Base-by-base conservation (phyloP, 2,888 invertebrate species). In the Drosophila falleni region DNA sequence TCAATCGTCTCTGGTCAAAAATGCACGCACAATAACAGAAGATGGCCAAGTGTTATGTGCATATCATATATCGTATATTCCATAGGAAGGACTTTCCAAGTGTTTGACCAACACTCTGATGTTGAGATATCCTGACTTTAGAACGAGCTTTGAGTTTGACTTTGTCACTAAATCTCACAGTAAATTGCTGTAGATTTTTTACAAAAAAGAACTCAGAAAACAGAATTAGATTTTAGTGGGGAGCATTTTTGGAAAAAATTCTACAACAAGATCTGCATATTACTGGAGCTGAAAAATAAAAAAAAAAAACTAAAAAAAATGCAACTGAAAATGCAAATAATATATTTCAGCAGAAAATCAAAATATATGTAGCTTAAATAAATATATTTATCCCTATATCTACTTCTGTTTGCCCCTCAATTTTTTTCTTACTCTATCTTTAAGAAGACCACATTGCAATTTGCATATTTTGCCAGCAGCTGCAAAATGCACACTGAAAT, bases 51-150 rank as follows among this genome's bases (percentile, higher is more conserved):
- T 71, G 67, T 62, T 68, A 62, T 76, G 81, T 61, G 74, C 66
- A 59, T 76, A 71, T 74, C 59, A 56, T 37, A 79, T 73, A 78
- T 83, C 63, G 67, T 53, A 71, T 51, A 72, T 63, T 51, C 13
- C 61, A 46, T 46, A 16, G 23, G 1, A 42, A 67, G 64, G 31
- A 67, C 74, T 74, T 53, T 47, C 44, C 47, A 56, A 79, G 54
- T 72, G 71, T 87, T 78, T 84, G 81, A 56, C 26, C 8, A 80
- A 55, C 68, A 69, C 81, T 86, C 66, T 70, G 53, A 29, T 69
- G 62, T 58, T 60, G 64, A 71, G 74, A 67, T 66, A 58, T 60
- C 44, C 19, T 42, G 23, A 49, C 64, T 49, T 15, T 29, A 23
- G 60, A 54, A 58, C 50, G 39, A 56, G 4, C 23, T n/a, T 5